Evolutionary conservation across 2,888 invertebrate species (phyloP), one percentile per base, ranked within the genome.

Genomic region (Zhengitettix transpicula): DNA sequence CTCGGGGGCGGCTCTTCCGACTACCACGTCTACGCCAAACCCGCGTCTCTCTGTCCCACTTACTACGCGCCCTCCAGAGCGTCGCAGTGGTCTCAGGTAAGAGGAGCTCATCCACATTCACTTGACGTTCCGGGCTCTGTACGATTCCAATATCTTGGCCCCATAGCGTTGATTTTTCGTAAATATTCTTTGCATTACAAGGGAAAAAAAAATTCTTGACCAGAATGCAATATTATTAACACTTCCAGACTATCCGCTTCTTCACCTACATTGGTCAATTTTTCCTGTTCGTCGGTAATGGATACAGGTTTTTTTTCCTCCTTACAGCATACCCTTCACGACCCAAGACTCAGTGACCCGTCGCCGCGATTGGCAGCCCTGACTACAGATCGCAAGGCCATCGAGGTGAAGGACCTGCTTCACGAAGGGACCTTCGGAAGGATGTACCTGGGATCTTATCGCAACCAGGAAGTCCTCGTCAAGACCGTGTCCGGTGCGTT

Each of bases 351-450:
- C 41, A 64, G 51, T 15, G 75, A 75, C 65, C 83, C 83, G 1
- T 79, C 79, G 1, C 83, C 84, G 65, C 80, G 83, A 62, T 77
- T 84, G 8, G 78, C 80, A 16, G 74, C 79, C 53, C 76, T 84
- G 40, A 76, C 81, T 7, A 79, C 82, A 7, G 75, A 80, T 40
- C 76, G 82, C n/a, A 75, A 80, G 14, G 80, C 81, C 64, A 78
- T 85, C 42, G 75, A 77, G 10, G 74, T 83, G 41, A 79, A 81
- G 63, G 77, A 78, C 56, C 71, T 83, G 1, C 73, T 84, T 1
- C 85, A 87, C 66, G 85, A 89, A 76, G 95, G 94, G 42, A 92
- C 92, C 54, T 95, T 92, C 70, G 93, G 94, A 1, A 81, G 86
- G 62, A 82, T 93, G 52, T 91, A 89, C 73, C 82, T 84, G 67